These are phyloP conservation scores for Mythimna ferrago DNA, from an alignment of 2,888 invertebrate genomes.

Conservation along the genomic window DNA sequence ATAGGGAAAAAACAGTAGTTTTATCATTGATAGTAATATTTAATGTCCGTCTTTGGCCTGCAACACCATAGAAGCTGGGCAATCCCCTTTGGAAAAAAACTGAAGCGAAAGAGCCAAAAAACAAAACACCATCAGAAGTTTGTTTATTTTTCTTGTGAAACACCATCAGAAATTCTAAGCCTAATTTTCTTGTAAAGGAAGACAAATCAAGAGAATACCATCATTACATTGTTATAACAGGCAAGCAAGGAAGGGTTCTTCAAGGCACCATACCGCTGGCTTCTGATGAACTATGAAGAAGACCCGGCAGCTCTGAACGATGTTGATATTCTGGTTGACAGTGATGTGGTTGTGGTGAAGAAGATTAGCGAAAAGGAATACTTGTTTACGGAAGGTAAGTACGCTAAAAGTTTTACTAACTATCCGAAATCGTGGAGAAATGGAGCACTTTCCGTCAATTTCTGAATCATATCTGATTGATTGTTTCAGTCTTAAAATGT, in stretches of 20 bases:
- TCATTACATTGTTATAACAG: constrained; percentile 67
- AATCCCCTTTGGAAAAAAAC: no score
- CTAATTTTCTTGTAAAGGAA: not conserved
- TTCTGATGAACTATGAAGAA: constrained; percentile 73
- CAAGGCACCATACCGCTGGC: constrained; percentile 89
- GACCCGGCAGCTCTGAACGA: constrained; percentile 35
- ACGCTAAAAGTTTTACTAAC: not conserved
- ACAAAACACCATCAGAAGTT: not conserved
- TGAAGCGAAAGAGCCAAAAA: no score
- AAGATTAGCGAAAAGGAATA: constrained; percentile 65
- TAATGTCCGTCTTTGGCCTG: no score
- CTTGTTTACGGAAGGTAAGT: constrained; percentile 79
- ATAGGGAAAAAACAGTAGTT: no score
- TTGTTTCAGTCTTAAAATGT: no score
- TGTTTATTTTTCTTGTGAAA: no score
- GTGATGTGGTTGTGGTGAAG: constrained; percentile 86
- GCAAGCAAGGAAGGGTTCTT: constrained; percentile 84
- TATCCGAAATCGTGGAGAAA: not conserved
- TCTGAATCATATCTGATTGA: no score
- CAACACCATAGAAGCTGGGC: no score
- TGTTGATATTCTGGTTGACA: constrained; percentile 83
- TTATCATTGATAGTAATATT: no score
- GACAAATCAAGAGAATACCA: not conserved
- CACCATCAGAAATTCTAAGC: no score
- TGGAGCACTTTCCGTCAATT: not conserved